A percentile compares a stretch with the other conserved stretches of the same genome.
Evolutionary conservation across 2,113 vertebrate genomes (phyloP).

Genomic region (Bos javanicus): DNA sequence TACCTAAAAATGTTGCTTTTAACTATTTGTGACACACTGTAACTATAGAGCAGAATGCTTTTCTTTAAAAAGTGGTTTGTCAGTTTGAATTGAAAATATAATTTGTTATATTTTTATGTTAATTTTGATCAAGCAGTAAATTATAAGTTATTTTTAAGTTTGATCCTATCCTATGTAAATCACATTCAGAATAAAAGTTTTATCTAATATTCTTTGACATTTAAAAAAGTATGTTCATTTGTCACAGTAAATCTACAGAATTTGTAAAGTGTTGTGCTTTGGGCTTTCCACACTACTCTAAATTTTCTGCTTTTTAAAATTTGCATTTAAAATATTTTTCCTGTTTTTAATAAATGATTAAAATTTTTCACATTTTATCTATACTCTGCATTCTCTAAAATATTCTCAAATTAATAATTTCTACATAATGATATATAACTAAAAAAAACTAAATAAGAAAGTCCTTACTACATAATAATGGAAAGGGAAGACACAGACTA

Average conservation of each 20-base stretch:
- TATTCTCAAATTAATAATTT: conserved; percentile 36
- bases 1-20: conserved; percentile 25
- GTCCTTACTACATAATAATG: not conserved
- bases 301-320: conserved; percentile 19
- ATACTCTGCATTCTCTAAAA: not conserved
- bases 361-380: conserved; percentile 29
- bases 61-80: conserved; percentile 53
- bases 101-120: conserved; percentile 52
- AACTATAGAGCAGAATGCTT: conserved; percentile 40
- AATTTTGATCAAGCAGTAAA: conserved; percentile 62
- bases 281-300: not conserved
- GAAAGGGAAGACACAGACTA: not conserved
- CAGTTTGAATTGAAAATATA: conserved; percentile 42
- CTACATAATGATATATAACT: not conserved
- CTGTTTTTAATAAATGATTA: not conserved
- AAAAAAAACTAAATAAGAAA: not conserved
- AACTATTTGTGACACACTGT: conserved; percentile 17
- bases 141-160: conserved; percentile 40
- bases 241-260: not conserved
- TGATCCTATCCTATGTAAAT: conserved; percentile 37
- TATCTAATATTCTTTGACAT: conserved; percentile 40
- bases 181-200: conserved; percentile 67
- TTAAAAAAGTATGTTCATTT: conserved; percentile 38
- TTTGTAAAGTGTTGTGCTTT: conserved; percentile 18
- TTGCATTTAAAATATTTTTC: conserved; percentile 15